phyloP scores from a whole-genome alignment of 1,140 invertebrate species.

The Pseudomyrmex sp. region DNA sequence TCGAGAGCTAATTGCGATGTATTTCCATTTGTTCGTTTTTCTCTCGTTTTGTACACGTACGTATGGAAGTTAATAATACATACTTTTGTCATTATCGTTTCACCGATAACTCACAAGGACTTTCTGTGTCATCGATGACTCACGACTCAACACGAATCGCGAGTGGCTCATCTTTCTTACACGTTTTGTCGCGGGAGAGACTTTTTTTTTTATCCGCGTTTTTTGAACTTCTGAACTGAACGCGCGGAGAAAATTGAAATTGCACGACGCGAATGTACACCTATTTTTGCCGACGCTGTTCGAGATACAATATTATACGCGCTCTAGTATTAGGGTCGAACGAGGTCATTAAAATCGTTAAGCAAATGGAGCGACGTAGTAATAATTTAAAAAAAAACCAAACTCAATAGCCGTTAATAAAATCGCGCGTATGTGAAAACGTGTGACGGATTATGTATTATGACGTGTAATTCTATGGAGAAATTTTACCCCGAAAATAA shows the following conservation, averaged over 20 bases:
- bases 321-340: slow-evolving; percentile 24
- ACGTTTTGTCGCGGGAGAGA: not conserved
- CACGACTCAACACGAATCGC: slow-evolving; percentile 7
- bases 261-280: not conserved
- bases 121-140: not conserved
- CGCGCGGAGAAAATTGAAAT: not conserved
- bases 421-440: not conserved
- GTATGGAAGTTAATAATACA: too few relatives aligned
- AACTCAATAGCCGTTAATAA: slow-evolving; percentile 18
- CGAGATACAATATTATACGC: slow-evolving; percentile 25
- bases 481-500: not conserved
- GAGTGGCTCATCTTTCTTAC: not conserved
- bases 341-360: slow-evolving; percentile 48
- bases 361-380: slow-evolving; percentile 30
- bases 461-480: not conserved
- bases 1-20: not conserved
- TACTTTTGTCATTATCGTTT: slow-evolving; percentile 5
- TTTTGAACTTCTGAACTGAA: not conserved
- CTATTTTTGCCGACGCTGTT: slow-evolving; percentile 5
- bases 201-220: not conserved
- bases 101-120: slow-evolving; percentile 6
- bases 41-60: not conserved
- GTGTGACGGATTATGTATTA: not conserved
- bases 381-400: not conserved
- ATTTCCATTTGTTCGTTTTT: not conserved